Evolutionary conservation across 2,113 vertebrate species (phyloP).

Genomic region (Pteruthius melanotis): DNA sequence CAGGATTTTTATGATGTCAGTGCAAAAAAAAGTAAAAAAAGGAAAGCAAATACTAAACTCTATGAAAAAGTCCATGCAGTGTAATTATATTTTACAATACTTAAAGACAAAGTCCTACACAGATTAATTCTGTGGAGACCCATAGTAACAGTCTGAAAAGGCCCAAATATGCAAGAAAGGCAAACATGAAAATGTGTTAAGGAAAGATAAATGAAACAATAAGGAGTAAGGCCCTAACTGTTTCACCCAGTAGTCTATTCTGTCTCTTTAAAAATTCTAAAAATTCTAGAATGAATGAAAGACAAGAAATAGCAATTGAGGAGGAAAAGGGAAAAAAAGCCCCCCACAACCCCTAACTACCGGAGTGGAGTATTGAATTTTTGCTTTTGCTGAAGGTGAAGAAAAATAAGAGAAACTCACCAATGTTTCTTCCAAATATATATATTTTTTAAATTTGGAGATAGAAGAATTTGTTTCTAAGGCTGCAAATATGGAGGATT

Average conservation of each 20-base stretch:
- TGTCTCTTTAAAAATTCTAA: background rate
- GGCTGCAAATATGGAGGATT: background rate
- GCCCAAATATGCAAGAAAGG: background rate
- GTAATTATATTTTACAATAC: background rate
- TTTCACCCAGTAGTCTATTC: background rate
- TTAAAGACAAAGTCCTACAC: background rate
- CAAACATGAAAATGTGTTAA: background rate
- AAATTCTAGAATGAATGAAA: background rate
- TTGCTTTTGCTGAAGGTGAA: background rate
- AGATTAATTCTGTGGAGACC: background rate
- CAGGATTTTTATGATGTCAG: background rate
- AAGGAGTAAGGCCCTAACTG: background rate
- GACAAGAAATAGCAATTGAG: background rate
- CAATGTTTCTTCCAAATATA: background rate
- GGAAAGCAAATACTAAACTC: background rate
- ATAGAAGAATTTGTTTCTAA: background rate
- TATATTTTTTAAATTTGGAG: background rate
- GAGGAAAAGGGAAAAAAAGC: background rate
- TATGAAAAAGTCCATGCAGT: background rate
- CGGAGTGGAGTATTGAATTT: background rate
- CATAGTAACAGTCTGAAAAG: background rate
- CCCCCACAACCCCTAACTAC: background rate
- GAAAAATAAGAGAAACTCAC: background rate
- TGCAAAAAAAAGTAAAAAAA: background rate
- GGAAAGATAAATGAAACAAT: background rate